Evolutionary conservation across 2,888 invertebrate genomes (phyloP).

Genomic region (Drosophila mimica): DNA sequence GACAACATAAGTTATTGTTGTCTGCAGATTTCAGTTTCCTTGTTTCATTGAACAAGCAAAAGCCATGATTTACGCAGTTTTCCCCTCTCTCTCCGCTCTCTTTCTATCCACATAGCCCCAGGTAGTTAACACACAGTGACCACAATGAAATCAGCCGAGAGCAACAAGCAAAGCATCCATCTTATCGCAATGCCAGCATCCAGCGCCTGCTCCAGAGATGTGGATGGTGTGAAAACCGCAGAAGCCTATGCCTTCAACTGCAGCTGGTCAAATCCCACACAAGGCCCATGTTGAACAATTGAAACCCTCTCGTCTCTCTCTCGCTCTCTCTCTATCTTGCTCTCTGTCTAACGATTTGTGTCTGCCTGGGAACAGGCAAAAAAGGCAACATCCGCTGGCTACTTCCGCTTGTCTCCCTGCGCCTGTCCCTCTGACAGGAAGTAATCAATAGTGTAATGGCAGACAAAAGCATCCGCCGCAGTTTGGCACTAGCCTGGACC

Average conservation of each 20-base stretch:
- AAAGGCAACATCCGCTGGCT: slow-evolving; percentile 67
- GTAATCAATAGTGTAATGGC: slow-evolving; percentile 81
- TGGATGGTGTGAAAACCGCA: slow-evolving; percentile 57
- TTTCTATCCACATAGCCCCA: not conserved
- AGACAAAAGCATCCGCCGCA: slow-evolving; percentile 72
- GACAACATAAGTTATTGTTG: slow-evolving; percentile 18
- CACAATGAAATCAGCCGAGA: slow-evolving; percentile 52
- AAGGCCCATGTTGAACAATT: slow-evolving; percentile 20
- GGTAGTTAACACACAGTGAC: slow-evolving; percentile 33
- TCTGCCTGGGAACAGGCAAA: slow-evolving; percentile 28
- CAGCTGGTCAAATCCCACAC: slow-evolving; percentile 45
- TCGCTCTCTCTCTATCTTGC: not conserved
- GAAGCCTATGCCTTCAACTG: slow-evolving; percentile 32
- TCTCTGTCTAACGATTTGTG: slow-evolving; percentile 4
- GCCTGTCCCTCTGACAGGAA: slow-evolving; percentile 70
- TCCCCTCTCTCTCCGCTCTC: not conserved
- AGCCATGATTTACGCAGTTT: not conserved
- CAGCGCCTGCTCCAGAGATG: slow-evolving; percentile 3
- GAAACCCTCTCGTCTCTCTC: not conserved
- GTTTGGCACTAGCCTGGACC: slow-evolving; percentile 43
- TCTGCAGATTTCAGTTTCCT: slow-evolving; percentile 2
- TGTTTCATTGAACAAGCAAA: slow-evolving; percentile 2
- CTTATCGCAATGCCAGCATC: slow-evolving; percentile 23
- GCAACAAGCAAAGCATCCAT: slow-evolving; percentile 32
- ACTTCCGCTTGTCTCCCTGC: slow-evolving; percentile 69